Evolutionary conservation across 2,113 vertebrate genomes (phyloP).

Genomic region (Pachypanchax playfairii): DNA sequence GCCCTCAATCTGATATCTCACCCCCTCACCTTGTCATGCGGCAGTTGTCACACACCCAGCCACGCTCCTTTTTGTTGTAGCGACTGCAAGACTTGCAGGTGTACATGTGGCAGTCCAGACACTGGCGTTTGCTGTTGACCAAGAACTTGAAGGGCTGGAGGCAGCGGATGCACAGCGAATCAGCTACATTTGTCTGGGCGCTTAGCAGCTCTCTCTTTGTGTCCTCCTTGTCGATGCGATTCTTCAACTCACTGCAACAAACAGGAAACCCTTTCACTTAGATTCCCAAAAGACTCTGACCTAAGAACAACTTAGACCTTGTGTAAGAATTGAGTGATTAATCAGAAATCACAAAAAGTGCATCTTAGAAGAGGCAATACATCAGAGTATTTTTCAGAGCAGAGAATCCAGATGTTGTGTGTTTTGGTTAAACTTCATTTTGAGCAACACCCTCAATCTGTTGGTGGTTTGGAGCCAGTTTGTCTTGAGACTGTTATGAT

Average conservation of each 20-base stretch:
- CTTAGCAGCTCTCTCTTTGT: constrained; percentile 85
- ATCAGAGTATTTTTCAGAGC: no score
- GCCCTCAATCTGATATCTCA: no score
- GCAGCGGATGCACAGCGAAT: constrained; percentile 88
- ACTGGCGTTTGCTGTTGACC: constrained; percentile 84
- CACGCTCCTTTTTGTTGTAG: constrained; percentile 87
- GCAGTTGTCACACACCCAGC: constrained; percentile 93
- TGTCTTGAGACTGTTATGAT: background rate
- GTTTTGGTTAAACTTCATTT: no score
- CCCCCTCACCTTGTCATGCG: constrained; percentile 88
- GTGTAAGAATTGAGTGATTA: no score
- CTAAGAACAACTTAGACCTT: no score
- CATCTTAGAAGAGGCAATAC: no score
- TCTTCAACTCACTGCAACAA: constrained; percentile 83
- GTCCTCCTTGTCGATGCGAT: constrained; percentile 85
- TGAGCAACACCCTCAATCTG: no score
- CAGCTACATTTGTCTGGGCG: constrained; percentile 71
- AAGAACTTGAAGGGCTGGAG: constrained; percentile 92
- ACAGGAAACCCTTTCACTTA: background rate
- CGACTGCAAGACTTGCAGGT: constrained; percentile 89
- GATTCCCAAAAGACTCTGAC: no score
- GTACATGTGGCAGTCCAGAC: constrained; percentile 86
- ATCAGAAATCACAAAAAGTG: background rate
- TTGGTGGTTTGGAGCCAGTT: background rate
- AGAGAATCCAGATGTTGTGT: no score